Evolutionary conservation across 37 sponge, comb jelly and placozoan species (phyloP).

Genomic region (Cliona cf. orientalis): DNA sequence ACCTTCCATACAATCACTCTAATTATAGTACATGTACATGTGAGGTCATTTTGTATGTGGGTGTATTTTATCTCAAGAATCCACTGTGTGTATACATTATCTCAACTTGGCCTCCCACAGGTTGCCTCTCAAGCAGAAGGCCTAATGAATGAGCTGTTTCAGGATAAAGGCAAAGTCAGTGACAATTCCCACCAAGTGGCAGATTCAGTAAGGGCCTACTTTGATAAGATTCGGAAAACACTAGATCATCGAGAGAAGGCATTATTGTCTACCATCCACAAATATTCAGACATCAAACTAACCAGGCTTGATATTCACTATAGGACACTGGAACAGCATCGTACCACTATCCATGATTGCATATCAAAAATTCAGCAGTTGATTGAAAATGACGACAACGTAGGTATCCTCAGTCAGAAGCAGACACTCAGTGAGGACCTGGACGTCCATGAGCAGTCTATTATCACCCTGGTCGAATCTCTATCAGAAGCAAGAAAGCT

Average conservation of each 20-base stretch:
- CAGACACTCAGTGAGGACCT: slow-evolving; percentile 9
- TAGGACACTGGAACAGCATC: slow-evolving; percentile 18
- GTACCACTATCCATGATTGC: not conserved
- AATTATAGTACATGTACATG: no score
- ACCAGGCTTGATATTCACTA: slow-evolving; percentile 15
- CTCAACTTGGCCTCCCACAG: not conserved
- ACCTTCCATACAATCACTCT: no score
- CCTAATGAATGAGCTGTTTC: not conserved
- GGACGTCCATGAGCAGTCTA: slow-evolving; percentile 19
- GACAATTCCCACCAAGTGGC: not conserved
- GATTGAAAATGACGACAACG: slow-evolving; percentile 1
- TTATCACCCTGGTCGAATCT: not conserved
- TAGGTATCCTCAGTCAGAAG: not conserved
- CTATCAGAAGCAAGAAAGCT: not conserved
- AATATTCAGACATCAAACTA: slow-evolving; percentile 27
- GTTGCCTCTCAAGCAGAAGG: slow-evolving; percentile 19
- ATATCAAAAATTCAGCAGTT: slow-evolving; percentile 6
- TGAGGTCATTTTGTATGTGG: no score
- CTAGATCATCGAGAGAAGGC: slow-evolving; percentile 18
- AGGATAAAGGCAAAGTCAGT: not conserved
- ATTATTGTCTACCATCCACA: slow-evolving; percentile 9
- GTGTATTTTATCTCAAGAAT: no score
- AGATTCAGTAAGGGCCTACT: not conserved
- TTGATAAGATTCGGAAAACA: slow-evolving; percentile 8
- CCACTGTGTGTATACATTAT: no score